phyloP scores from a whole-genome alignment of 2,888 invertebrate species.

The Scotopteryx bipunctaria region DNA sequence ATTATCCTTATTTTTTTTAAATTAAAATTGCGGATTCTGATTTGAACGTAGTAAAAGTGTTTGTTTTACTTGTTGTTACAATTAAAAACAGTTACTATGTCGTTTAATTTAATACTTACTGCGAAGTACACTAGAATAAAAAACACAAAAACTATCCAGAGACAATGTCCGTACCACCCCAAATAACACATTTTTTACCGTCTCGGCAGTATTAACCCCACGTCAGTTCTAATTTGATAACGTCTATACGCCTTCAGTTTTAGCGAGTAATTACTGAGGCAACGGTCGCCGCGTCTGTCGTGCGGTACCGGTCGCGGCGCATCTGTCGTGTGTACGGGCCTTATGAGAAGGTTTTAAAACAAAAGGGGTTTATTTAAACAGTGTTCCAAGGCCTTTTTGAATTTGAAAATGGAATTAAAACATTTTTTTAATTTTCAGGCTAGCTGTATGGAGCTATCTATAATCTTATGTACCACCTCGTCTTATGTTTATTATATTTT shows the following conservation, averaged over 20 bases:
- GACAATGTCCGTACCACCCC: constrained; percentile 8
- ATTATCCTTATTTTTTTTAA: too few species aligned
- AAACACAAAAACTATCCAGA: too few species aligned
- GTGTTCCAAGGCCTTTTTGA: background rate
- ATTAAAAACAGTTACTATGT: too few species aligned
- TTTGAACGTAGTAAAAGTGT: too few species aligned
- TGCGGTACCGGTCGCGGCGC: constrained; percentile 65
- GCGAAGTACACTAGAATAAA: too few species aligned
- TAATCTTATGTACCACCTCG: too few species aligned
- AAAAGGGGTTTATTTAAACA: constrained; percentile 9
- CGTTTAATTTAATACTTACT: too few species aligned
- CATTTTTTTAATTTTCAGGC: background rate
- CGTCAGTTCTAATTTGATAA: constrained; percentile 34
- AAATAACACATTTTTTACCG: constrained; percentile 7
- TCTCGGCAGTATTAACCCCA: constrained; percentile 10
- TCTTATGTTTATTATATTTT: too few species aligned
- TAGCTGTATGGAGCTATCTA: too few species aligned
- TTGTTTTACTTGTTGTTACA: too few species aligned
- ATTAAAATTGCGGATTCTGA: too few species aligned
- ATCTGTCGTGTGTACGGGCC: constrained; percentile 60
- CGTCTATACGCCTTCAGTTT: constrained; percentile 56
- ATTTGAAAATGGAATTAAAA: constrained; percentile 6
- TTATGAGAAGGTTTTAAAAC: constrained; percentile 41
- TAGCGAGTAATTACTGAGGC: constrained; percentile 61
- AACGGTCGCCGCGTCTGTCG: constrained; percentile 76